Evolutionary conservation across 1,140 invertebrate species (phyloP).

Genomic region (Heliconius eleuchia): DNA sequence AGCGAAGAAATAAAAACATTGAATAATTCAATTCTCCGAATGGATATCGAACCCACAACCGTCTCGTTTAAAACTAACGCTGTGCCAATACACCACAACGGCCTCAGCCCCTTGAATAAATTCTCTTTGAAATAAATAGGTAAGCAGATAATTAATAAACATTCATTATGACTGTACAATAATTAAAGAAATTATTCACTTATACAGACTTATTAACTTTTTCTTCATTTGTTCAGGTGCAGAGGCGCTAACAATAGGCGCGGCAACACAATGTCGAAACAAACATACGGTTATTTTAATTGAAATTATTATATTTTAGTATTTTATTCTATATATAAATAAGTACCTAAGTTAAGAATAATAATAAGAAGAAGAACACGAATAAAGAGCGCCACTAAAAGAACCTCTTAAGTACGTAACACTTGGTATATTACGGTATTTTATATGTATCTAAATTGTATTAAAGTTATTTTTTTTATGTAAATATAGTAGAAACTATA

Average conservation of each 20-base stretch:
- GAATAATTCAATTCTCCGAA: too few relatives aligned
- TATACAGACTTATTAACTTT: conserved; percentile 11
- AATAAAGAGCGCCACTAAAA: too few relatives aligned
- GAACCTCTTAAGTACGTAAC: too few relatives aligned
- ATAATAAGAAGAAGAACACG: too few relatives aligned
- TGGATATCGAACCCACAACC: too few relatives aligned
- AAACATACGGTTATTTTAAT: neutral
- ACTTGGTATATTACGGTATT: too few relatives aligned
- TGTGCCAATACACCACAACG: neutral
- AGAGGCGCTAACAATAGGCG: neutral
- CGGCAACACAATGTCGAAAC: neutral
- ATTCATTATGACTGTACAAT: neutral
- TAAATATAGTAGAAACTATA: too few relatives aligned
- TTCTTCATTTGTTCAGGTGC: conserved; percentile 8
- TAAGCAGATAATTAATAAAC: neutral
- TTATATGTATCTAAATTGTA: too few relatives aligned
- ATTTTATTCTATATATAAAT: neutral
- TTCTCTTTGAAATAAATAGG: neutral
- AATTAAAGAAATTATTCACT: conserved; percentile 14
- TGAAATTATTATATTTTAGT: neutral
- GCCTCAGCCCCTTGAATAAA: neutral
- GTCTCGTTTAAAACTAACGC: too few relatives aligned
- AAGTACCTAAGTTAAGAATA: too few relatives aligned
- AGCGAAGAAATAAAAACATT: too few relatives aligned
- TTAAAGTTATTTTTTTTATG: too few relatives aligned